Evolutionary conservation across 2,113 vertebrate genomes (phyloP).

Genomic region (Urocolius indicus): DNA sequence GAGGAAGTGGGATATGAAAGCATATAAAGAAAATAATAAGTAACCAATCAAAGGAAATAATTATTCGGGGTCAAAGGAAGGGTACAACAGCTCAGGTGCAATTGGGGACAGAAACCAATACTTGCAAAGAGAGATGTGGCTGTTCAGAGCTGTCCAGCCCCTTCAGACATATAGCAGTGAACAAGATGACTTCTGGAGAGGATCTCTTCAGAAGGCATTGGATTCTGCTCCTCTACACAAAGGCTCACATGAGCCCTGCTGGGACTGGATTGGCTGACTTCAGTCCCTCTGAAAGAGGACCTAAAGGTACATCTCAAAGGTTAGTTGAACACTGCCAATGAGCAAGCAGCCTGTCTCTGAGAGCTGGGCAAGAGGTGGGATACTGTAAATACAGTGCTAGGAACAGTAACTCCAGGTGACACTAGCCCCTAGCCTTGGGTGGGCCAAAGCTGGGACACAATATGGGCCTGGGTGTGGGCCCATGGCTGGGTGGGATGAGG

Average conservation of each 20-base stretch:
- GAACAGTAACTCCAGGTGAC: not conserved
- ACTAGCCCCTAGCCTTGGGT: fast-evolving
- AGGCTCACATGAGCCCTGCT: not conserved
- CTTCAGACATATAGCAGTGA: not conserved
- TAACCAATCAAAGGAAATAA: not conserved
- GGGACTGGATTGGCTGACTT: not conserved
- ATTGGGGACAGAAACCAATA: not conserved
- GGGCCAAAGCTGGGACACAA: fast-evolving
- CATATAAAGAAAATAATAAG: not conserved
- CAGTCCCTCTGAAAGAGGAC: not conserved
- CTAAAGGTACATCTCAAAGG: not conserved
- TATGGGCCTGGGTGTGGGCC: fast-evolving
- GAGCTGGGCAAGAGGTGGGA: not conserved
- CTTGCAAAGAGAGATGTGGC: not conserved
- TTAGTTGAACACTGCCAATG: fast-evolving
- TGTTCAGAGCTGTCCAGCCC: not conserved
- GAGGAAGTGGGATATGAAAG: not conserved
- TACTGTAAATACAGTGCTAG: fast-evolving
- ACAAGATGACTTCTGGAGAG: not conserved
- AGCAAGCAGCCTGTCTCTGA: not conserved
- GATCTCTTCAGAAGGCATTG: not conserved
- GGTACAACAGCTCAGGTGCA: not conserved
- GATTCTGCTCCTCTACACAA: not conserved
- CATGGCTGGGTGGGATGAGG: not conserved
- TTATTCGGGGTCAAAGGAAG: not conserved